These are phyloP conservation scores for Amblyornis subalaris DNA, from an alignment of 2,113 vertebrate genomes.

Conservation along the genomic window DNA sequence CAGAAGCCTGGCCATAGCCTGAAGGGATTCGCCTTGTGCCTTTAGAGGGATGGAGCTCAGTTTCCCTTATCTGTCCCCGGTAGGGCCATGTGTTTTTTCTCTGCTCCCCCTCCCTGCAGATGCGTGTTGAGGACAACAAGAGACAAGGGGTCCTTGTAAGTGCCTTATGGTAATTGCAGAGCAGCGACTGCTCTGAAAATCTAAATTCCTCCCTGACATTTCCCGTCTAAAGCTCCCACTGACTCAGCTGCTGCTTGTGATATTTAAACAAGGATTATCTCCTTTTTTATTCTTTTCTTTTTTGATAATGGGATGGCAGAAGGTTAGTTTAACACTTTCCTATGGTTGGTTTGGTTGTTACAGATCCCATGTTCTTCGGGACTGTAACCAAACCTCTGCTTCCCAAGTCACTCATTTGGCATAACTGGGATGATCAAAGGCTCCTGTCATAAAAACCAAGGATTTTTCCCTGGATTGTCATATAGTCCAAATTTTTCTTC, in stretches of 20 bases:
- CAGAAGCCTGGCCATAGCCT: not conserved
- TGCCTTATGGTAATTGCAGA: slow-evolving; percentile 69
- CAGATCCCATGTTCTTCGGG: not conserved
- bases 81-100: not conserved
- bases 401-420: not conserved
- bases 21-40: not conserved
- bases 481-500: not conserved
- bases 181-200: slow-evolving; percentile 56
- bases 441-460: not conserved
- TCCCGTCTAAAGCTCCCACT: slow-evolving; percentile 56
- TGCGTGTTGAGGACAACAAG: not conserved
- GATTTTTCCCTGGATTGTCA: not conserved
- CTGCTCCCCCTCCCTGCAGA: not conserved
- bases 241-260: slow-evolving; percentile 61
- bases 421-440: not conserved
- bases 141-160: slow-evolving; percentile 20
- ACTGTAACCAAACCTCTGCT: not conserved
- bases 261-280: slow-evolving; percentile 75
- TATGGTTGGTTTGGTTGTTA: not conserved
- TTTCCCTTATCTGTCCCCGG: not conserved
- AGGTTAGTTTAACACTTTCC: slow-evolving; percentile 68
- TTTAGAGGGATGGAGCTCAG: not conserved
- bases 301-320: slow-evolving; percentile 42
- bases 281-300: slow-evolving; percentile 57
- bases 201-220: slow-evolving; percentile 80